These are phyloP conservation scores for Desmodus rotundus DNA, from an alignment of 2,113 vertebrate genomes.

Conservation along the genomic window DNA sequence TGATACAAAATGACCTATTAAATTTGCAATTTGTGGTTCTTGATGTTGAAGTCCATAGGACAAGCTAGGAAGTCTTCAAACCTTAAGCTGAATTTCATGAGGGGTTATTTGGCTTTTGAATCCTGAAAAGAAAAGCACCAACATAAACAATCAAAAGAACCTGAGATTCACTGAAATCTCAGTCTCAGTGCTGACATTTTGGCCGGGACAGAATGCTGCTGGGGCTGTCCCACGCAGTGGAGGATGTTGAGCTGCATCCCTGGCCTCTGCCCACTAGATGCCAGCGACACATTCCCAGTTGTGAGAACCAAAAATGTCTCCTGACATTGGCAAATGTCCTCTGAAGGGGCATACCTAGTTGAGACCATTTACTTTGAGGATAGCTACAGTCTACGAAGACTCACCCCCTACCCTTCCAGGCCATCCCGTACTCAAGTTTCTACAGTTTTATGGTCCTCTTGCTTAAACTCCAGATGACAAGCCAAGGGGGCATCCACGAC, in stretches of 20 bases:
- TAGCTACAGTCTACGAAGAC: neutral
- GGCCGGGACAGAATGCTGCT: neutral
- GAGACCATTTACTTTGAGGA: neutral
- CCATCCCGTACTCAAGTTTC: neutral
- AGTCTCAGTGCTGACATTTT: neutral
- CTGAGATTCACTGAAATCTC: neutral
- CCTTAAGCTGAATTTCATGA: slow-evolving; percentile 72
- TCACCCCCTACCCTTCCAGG: neutral
- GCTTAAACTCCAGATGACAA: neutral
- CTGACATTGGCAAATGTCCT: neutral
- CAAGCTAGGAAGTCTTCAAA: slow-evolving; percentile 75
- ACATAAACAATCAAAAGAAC: neutral
- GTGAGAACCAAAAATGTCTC: neutral
- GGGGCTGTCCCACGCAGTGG: neutral
- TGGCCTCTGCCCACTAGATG: neutral
- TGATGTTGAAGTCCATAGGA: slow-evolving; percentile 75
- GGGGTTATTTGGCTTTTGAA: slow-evolving; percentile 82
- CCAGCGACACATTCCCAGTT: neutral
- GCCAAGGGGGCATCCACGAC: neutral
- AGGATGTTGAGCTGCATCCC: neutral
- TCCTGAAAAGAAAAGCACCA: slow-evolving; percentile 69
- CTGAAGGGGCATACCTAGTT: neutral
- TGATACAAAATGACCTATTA: slow-evolving; percentile 82
- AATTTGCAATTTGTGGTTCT: slow-evolving; percentile 73
- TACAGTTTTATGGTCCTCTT: neutral